Evolutionary conservation across 2,888 invertebrate species (phyloP).

Genomic region (Luperina nickerlii): DNA sequence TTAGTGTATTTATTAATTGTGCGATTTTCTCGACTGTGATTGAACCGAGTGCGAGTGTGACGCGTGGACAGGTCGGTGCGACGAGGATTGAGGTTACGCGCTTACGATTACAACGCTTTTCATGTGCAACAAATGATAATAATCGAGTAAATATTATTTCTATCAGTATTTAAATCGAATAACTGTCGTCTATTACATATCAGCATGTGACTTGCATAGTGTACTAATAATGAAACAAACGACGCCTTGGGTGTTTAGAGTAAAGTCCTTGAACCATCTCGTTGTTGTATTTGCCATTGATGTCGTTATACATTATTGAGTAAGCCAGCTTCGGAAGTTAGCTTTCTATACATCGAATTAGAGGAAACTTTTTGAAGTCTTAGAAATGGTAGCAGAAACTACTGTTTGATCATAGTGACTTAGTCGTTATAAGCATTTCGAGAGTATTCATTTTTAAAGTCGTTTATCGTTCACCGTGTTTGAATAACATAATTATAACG

Average conservation of each 20-base stretch:
- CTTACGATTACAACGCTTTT: constrained; percentile 80
- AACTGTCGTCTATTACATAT: constrained; percentile 88
- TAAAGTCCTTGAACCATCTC: constrained; percentile 80
- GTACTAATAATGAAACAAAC: constrained; percentile 79
- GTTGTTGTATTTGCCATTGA: constrained; percentile 84
- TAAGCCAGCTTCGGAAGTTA: constrained; percentile 82
- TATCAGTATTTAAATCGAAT: constrained; percentile 87
- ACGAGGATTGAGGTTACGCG: constrained; percentile 71
- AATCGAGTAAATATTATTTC: constrained; percentile 76
- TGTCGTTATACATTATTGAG: constrained; percentile 77
- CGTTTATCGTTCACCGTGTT: constrained; percentile 74
- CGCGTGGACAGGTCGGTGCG: constrained; percentile 67
- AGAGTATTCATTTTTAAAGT: constrained; percentile 75
- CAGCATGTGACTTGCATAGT: constrained; percentile 89
- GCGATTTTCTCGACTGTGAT: constrained; percentile 85
- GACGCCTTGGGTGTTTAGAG: constrained; percentile 80
- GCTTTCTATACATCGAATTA: constrained; percentile 88
- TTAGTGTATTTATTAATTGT: constrained; percentile 87
- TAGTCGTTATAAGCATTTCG: constrained; percentile 79
- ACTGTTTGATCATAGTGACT: constrained; percentile 76
- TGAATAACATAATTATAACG: constrained; percentile 66
- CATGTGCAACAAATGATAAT: constrained; percentile 76
- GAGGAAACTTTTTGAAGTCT: constrained; percentile 79
- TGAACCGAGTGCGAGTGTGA: constrained; percentile 77
- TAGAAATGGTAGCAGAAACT: constrained; percentile 77